Evolutionary conservation across 1,140 invertebrate species (phyloP), one percentile per base, ranked within the genome.

Genomic region (Aphaenogaster floridana): DNA sequence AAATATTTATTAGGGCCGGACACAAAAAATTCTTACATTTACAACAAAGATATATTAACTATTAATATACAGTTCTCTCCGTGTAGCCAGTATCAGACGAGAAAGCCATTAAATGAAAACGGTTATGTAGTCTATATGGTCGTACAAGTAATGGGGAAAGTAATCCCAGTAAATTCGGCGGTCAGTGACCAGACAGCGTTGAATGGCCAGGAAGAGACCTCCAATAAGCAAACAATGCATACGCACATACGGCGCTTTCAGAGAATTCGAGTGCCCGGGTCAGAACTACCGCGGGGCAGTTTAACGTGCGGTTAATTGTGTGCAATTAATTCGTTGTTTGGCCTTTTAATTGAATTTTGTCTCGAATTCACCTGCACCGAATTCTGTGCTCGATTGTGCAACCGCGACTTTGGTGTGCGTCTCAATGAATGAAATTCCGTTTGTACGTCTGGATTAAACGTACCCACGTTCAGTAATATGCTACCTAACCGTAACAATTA

Each of bases 311-410:
- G 77, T 89, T 91, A 91, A 91, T 91, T 88, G 86, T 54, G 39
- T 7, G 69, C 90, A 87, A 92, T 91, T 92, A 91, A 91, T 88
- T 91, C 76, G 90, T 91, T 90, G 88, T 86, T 90, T 88, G 71
- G 72, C 50, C 90, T 87, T 88, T 91, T 87, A 91, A 91, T 92
- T 45, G 86, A 89, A 91, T 91, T 88, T 89, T 48, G 59, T 57
- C 81, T 71, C 54, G 17, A n/a, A 28, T 34, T 59, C 36, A 42
- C 42, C 36, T 11, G 13, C 9, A 5, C 39, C 36, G 21, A 3
- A 42, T 13, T 7, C 5, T 9, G 17, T 17, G 0, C 39, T 21
- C 61, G 54, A 76, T 69, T 80, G 45, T 88, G 50, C 57, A 42
- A n/a, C 45, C 45, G n/a, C 17, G 6, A 77, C 8, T 59, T 17